phyloP scores from a whole-genome alignment of 92 coral and sea anemone genomes.

The Parazoanthus atlanticus region DNA sequence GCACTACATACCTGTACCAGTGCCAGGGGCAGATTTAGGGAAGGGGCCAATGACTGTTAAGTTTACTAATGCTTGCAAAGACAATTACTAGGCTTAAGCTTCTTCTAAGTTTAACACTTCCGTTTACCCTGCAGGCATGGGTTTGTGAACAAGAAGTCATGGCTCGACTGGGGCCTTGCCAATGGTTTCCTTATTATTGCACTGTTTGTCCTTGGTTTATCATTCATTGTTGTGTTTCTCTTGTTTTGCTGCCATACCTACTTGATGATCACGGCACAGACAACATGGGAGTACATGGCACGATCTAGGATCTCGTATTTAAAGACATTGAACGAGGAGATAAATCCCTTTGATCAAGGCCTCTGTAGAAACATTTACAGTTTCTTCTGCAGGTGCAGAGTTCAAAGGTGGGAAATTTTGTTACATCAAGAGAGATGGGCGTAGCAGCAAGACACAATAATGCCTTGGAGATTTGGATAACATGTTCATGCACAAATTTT shows the following conservation, averaged over 20 bases:
- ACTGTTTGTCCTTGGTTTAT: constrained; percentile 72
- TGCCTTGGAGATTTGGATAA: background rate
- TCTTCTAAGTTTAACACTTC: too few relatives aligned
- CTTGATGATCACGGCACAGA: constrained; percentile 91
- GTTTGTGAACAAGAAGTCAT: constrained; percentile 78
- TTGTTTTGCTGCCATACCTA: constrained; percentile 92
- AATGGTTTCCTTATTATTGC: constrained; percentile 82
- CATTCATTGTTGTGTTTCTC: constrained; percentile 81
- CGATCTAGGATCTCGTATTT: constrained; percentile 96
- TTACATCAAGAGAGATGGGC: constrained; percentile 88
- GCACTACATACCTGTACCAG: too few relatives aligned
- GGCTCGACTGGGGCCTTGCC: constrained; percentile 91
- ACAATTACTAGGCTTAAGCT: too few relatives aligned
- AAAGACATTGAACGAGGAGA: constrained; percentile 92
- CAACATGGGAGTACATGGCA: constrained; percentile 99
- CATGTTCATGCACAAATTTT: background rate
- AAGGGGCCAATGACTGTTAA: too few relatives aligned
- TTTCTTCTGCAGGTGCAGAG: constrained; percentile 88
- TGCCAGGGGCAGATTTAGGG: too few relatives aligned
- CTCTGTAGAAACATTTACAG: constrained; percentile 80
- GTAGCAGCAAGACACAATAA: constrained; percentile 1
- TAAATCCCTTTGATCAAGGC: constrained; percentile 98
- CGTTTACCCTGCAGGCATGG: constrained; percentile 69
- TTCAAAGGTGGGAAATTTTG: constrained; percentile 92
- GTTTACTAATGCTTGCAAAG: too few relatives aligned